Conservation (phyloP, 2,888 invertebrate genomes). For the Hofmannophila pseudospretella region DNA sequence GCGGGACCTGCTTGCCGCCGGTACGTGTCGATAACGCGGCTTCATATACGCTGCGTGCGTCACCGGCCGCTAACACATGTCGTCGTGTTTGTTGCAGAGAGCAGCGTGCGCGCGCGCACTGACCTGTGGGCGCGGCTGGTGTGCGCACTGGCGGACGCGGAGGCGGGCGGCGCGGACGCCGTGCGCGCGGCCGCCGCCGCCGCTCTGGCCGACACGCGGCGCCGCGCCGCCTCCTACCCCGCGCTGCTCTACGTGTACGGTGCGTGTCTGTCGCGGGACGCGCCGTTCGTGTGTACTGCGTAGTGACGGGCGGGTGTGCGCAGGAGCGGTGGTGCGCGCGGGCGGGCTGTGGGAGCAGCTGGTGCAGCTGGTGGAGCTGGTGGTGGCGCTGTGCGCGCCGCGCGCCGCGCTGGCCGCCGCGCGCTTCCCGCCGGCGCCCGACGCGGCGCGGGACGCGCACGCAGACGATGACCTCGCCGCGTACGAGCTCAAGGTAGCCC, state of each 20-base stretch:
- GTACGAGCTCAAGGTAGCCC: slow-evolving; percentile 25
- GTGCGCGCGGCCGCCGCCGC: slow-evolving; percentile 22
- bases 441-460: slow-evolving; percentile 10
- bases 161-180: slow-evolving; percentile 16
- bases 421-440: slow-evolving; percentile 24
- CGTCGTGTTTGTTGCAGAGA: slow-evolving; percentile 15
- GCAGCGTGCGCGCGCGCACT: slow-evolving; percentile 16
- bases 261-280: slow-evolving; percentile 7
- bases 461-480: slow-evolving; percentile 18
- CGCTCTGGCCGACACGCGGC: slow-evolving; percentile 21
- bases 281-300: background rate
- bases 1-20: slow-evolving; percentile 22
- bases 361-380: slow-evolving; percentile 83
- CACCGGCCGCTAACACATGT: too few species aligned
- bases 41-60: too few species aligned
- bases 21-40: too few species aligned
- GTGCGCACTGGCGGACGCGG: slow-evolving; percentile 19
- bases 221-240: slow-evolving; percentile 33
- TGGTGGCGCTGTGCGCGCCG: slow-evolving; percentile 80
- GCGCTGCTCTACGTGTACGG: slow-evolving; percentile 41
- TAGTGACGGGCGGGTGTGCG: background rate
- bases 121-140: slow-evolving; percentile 42
- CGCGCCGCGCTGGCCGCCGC: slow-evolving; percentile 23
- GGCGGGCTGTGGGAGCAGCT: slow-evolving; percentile 86
- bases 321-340: slow-evolving; percentile 70